phyloP scores from a whole-genome alignment of 1,140 invertebrate species.

The Diuraphis noxia region DNA sequence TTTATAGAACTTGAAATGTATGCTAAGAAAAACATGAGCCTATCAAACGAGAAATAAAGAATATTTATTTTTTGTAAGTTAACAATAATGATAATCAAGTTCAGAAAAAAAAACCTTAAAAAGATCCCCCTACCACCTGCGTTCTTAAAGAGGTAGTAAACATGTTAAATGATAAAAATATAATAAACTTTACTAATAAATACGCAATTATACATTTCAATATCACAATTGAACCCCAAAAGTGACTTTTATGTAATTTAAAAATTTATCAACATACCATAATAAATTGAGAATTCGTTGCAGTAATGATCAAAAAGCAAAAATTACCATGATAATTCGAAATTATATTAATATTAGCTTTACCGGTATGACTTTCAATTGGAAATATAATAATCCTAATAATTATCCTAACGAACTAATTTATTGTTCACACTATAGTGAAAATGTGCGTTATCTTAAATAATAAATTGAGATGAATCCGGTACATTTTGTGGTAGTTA shows the following conservation, averaged over 20 bases:
- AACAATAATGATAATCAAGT: not conserved
- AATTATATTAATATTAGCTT: not conserved
- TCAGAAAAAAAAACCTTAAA: not conserved
- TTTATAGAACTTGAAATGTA: not conserved
- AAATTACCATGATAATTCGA: not conserved
- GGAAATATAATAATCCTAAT: not conserved
- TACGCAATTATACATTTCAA: not conserved
- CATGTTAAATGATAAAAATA: not conserved
- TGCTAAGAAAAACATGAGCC: not conserved
- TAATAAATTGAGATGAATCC: not conserved
- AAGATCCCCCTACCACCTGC: not conserved
- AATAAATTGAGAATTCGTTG: not conserved
- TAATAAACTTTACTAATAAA: not conserved
- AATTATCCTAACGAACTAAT: not conserved
- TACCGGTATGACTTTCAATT: not conserved
- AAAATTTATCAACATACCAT: not conserved
- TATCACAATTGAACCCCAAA: not conserved
- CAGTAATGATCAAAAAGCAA: not conserved
- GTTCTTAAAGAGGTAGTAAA: constrained; percentile 7
- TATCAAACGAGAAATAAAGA: not conserved
- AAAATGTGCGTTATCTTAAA: not conserved
- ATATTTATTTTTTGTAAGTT: not conserved
- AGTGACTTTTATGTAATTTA: not conserved
- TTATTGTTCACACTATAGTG: not conserved
- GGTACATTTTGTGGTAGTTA: not conserved